Evolutionary conservation across 2,888 invertebrate species (phyloP), one percentile per base, ranked within the genome.

Genomic region (Leptarthrus brevirostris): DNA sequence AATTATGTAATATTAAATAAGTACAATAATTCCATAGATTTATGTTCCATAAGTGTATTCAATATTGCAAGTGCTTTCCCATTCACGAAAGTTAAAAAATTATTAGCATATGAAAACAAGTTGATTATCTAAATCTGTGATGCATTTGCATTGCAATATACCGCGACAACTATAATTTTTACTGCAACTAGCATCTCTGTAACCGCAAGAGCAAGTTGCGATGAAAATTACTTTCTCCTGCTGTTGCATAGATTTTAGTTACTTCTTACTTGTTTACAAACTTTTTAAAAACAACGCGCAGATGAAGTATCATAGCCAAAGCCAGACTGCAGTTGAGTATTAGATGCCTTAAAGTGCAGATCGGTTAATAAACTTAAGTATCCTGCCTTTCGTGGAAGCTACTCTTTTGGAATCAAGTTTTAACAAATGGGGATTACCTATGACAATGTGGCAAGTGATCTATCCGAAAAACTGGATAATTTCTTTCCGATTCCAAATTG

Each of bases 401-500:
- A 36, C 20, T 61, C 36, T n/a, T n/a, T n/a, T 36, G 20, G 10
- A 36, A n/a, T 61, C 18, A 14, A 18, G 20, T 24, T 5, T 24
- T 18, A 4, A 72, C 12, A 75, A 6, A 82, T 82, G 82, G 47
- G 58, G 30, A 76, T 81, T 75, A 78, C 78, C 40, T 91, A 89
- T 83, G 87, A 87, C 12, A 89, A 89, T 75, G 80, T 91, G 40
- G 89, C 90, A 61, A 87, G 87, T n/a, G 87, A 88, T 71, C 84
- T 88, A 0, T 88, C 88, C 0, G 85, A 86, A 26, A 86, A 87
- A 78, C 84, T 93, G 74, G 91, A 93, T 78, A 86, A 87, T 64
- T 88, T 91, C 83, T 93, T 92, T 77, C 90, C 90, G 10, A 87
- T 88, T 47, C 89, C 90, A 79, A 88, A 90, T 80, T 90, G 91